phyloP scores from a whole-genome alignment of 2,888 invertebrate genomes.

The Epinotia brunnichana region DNA sequence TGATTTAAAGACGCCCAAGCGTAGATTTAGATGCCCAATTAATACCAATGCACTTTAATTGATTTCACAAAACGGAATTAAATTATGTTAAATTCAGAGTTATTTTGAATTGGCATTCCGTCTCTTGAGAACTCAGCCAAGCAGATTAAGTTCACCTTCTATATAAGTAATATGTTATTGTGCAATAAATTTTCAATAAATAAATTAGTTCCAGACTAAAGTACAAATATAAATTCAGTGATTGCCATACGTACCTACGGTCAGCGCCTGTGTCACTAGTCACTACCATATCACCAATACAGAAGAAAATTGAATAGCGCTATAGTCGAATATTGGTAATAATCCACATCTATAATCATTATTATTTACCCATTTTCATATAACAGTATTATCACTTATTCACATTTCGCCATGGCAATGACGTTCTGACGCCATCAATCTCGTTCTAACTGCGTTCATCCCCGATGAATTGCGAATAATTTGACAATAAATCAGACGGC shows the following conservation, averaged over 20 bases:
- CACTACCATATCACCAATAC: too few relatives aligned
- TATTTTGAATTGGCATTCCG: neutral
- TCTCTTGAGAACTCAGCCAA: neutral
- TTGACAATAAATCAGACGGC: conserved; percentile 41
- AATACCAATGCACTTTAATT: neutral
- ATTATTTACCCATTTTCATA: neutral
- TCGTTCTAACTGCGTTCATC: conserved; percentile 38
- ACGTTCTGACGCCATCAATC: conserved; percentile 38
- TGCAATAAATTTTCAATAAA: too few relatives aligned
- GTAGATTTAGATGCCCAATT: neutral
- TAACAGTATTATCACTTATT: conserved; percentile 28
- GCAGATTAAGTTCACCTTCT: neutral
- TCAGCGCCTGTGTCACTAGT: neutral
- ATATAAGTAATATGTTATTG: too few relatives aligned
- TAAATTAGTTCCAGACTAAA: neutral
- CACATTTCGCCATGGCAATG: conserved; percentile 18
- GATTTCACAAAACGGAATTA: neutral
- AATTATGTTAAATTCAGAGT: neutral
- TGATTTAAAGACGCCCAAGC: conserved; percentile 12
- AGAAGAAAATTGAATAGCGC: neutral
- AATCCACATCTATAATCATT: neutral
- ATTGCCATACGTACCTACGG: neutral
- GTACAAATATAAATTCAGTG: neutral
- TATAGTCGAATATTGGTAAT: neutral
- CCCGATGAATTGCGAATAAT: conserved; percentile 43